Percentiles rank a stretch among this genome's conserved stretches.
Conservation (phyloP, 92 coral and sea anemone genomes). For the Micromussa lordhowensis region DNA sequence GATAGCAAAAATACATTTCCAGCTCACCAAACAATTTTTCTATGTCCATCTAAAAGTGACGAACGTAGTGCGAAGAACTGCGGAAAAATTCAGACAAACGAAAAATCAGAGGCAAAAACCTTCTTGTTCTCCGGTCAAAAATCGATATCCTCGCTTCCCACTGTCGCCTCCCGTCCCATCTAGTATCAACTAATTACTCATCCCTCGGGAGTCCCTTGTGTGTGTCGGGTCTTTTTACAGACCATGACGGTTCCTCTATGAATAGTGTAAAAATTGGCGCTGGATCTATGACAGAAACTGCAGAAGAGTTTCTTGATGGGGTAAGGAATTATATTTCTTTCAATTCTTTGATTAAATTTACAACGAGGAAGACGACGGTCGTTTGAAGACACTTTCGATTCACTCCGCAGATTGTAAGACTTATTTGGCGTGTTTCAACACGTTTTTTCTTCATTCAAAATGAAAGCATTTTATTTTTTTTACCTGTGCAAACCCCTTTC, state of each 20-base stretch:
- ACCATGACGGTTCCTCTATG: background rate
- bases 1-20: background rate
- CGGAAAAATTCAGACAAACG: background rate
- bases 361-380: background rate
- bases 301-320: conserved; percentile 8
- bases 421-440: background rate
- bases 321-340: background rate
- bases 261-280: background rate
- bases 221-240: background rate
- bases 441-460: background rate
- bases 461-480: background rate
- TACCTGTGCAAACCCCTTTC: too few species aligned
- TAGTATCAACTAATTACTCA: background rate
- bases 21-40: background rate
- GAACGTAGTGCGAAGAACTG: background rate
- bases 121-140: background rate
- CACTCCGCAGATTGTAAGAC: conserved; percentile 8
- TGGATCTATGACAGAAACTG: conserved; percentile 36
- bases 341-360: background rate
- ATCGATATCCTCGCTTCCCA: background rate
- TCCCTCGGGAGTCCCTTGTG: conserved; percentile 29
- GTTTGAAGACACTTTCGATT: background rate
- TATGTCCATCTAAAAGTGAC: background rate
- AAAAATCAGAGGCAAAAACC: background rate
- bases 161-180: background rate